Conservation (phyloP, 2,888 invertebrate genomes). For the Bombylius major region DNA sequence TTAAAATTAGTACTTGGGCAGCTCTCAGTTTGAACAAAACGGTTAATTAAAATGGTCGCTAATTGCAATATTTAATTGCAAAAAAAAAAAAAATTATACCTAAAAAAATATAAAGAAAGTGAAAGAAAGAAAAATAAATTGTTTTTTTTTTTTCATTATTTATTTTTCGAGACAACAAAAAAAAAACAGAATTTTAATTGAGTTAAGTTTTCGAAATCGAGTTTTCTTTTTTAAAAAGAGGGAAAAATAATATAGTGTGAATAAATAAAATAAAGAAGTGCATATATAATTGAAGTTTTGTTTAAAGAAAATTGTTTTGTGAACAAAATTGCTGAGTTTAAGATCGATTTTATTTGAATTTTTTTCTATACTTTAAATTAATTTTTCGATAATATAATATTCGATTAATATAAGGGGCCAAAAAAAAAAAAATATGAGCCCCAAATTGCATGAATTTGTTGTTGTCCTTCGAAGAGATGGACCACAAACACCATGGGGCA, state of each 20-base stretch:
- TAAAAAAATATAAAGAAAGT: too few relatives aligned
- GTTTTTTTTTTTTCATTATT: too few relatives aligned
- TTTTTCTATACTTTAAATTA: not conserved
- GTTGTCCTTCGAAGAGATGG: slow-evolving; percentile 60
- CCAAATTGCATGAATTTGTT: slow-evolving; percentile 60
- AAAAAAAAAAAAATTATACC: not conserved
- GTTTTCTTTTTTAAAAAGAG: too few relatives aligned
- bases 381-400: not conserved
- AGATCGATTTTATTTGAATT: not conserved
- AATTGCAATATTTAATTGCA: slow-evolving; percentile 14
- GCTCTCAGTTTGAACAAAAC: slow-evolving; percentile 37
- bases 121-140: too few relatives aligned
- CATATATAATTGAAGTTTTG: too few relatives aligned
- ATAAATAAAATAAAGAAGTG: too few relatives aligned
- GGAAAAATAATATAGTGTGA: too few relatives aligned
- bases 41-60: slow-evolving; percentile 20
- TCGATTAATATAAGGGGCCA: not conserved
- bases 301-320: too few relatives aligned
- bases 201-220: too few relatives aligned
- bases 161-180: too few relatives aligned
- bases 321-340: too few relatives aligned
- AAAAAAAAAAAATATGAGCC: slow-evolving; percentile 25
- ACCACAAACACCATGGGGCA: slow-evolving; percentile 68
- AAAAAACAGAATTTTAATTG: too few relatives aligned
- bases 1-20: slow-evolving; percentile 34